phyloP scores from a whole-genome alignment of 2,888 invertebrate genomes.

The Dicroscelio sp. region DNA sequence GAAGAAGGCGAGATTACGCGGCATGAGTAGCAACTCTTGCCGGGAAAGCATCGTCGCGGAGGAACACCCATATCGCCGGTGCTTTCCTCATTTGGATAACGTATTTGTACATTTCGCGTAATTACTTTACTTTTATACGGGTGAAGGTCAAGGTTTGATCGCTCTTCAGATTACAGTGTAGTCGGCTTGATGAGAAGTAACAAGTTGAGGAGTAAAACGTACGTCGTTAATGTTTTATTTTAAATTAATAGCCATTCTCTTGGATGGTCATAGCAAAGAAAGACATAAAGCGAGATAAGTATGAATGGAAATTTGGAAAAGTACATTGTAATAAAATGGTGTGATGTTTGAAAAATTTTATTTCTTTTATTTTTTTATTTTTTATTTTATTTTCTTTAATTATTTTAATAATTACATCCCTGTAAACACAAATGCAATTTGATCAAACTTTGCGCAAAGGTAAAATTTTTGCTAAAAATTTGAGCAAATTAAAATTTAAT shows the following conservation, averaged over 20 bases:
- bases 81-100: constrained; percentile 64
- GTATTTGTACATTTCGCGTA: constrained; percentile 60
- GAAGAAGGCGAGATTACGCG: constrained; percentile 86
- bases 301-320: too few relatives aligned
- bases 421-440: too few relatives aligned
- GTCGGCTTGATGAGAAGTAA: constrained; percentile 44
- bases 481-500: too few relatives aligned
- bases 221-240: constrained; percentile 38
- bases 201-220: constrained; percentile 8
- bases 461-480: too few relatives aligned
- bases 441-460: too few relatives aligned
- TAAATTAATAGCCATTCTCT: constrained; percentile 41
- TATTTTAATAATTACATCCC: too few relatives aligned
- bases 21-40: constrained; percentile 88
- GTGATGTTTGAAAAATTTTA: too few relatives aligned
- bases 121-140: constrained; percentile 65
- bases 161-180: constrained; percentile 51
- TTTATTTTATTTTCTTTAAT: too few relatives aligned
- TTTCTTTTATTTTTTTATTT: too few relatives aligned
- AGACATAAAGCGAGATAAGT: too few relatives aligned
- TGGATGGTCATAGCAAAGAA: too few relatives aligned
- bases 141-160: constrained; percentile 66
- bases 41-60: constrained; percentile 84
- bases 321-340: too few relatives aligned
- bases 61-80: constrained; percentile 89